phyloP scores from a whole-genome alignment of 2,888 invertebrate genomes.

The Drosophila mimica region DNA sequence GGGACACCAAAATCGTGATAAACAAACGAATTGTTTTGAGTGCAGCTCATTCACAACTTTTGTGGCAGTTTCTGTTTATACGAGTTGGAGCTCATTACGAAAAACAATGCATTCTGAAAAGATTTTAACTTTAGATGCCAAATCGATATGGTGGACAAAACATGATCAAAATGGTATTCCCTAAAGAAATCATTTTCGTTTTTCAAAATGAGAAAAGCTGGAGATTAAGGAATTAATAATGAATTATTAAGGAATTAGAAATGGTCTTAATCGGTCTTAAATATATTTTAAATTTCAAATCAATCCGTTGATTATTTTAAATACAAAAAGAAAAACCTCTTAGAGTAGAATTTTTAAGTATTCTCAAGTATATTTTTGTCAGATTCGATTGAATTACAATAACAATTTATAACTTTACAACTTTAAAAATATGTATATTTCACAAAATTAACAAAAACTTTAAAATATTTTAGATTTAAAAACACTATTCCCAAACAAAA shows the following conservation, averaged over 20 bases:
- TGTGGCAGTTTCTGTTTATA: neutral
- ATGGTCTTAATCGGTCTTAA: neutral
- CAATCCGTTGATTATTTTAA: neutral
- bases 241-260: neutral
- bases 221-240: neutral
- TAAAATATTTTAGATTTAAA: no score
- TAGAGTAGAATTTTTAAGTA: neutral
- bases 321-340: neutral
- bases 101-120: neutral
- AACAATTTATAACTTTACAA: no score
- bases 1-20: constrained; percentile 5
- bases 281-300: neutral
- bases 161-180: neutral
- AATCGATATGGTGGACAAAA: neutral
- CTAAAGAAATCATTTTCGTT: neutral
- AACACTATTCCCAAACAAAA: no score
- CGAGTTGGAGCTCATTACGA: neutral
- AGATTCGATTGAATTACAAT: no score
- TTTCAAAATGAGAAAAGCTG: neutral
- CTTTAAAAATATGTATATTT: no score
- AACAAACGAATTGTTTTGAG: neutral
- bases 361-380: neutral
- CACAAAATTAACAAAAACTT: no score
- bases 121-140: neutral
- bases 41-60: constrained; percentile 1